These are phyloP conservation scores for Hirundichthys speculiger DNA, from an alignment of 2,113 vertebrate species.

Conservation along the genomic window DNA sequence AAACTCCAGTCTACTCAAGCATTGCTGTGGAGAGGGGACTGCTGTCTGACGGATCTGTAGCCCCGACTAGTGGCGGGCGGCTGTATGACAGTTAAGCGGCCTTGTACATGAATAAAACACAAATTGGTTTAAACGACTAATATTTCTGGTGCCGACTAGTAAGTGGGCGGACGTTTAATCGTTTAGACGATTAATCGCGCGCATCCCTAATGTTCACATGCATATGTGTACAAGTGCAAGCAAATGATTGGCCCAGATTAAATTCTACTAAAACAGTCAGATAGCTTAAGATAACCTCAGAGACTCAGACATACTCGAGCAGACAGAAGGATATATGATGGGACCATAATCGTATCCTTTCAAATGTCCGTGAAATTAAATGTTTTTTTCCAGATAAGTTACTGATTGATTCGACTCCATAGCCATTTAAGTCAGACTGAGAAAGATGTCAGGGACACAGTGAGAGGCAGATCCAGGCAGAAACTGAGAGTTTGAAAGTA, in stretches of 20 bases:
- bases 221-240: constrained; percentile 8
- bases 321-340: constrained; percentile 48
- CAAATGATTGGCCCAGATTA: constrained; percentile 40
- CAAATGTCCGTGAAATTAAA: constrained; percentile 62
- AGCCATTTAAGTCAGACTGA: constrained; percentile 32
- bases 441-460: constrained; percentile 10
- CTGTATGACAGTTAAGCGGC: too few relatives aligned
- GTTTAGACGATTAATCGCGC: too few relatives aligned
- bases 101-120: too few relatives aligned
- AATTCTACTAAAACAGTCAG: constrained; percentile 44
- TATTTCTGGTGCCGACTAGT: too few relatives aligned
- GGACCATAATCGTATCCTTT: constrained; percentile 55
- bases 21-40: too few relatives aligned
- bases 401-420: constrained; percentile 31
- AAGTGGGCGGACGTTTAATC: too few relatives aligned
- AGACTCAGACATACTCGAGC: constrained; percentile 41
- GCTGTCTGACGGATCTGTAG: too few relatives aligned
- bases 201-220: too few relatives aligned
- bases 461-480: neutral
- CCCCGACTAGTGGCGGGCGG: too few relatives aligned
- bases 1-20: too few relatives aligned
- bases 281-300: constrained; percentile 54
- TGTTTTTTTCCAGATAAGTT: constrained; percentile 49
- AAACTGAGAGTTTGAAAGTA: constrained; percentile 8
- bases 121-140: too few relatives aligned